A percentile compares a stretch with the other conserved stretches of the same genome.
Conservation (phyloP, 2,113 vertebrate genomes). For the Channa maculata region DNA sequence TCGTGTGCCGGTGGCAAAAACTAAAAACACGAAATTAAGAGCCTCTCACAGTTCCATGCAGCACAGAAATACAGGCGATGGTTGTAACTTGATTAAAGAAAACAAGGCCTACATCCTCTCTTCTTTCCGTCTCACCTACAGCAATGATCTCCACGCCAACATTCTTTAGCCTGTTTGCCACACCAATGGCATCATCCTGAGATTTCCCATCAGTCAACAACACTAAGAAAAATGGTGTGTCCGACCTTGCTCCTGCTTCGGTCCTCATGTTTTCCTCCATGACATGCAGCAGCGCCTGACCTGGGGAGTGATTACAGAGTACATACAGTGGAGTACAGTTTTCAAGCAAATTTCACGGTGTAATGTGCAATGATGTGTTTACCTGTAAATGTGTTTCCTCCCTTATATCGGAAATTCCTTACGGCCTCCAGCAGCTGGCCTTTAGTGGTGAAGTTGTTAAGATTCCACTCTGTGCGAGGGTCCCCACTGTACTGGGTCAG, state of each 20-base stretch:
- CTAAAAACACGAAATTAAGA: neutral
- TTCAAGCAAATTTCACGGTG: neutral
- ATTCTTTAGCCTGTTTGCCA: constrained; percentile 86
- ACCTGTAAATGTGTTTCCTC: constrained; percentile 97
- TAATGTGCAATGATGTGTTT: neutral
- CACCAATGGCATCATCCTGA: constrained; percentile 89
- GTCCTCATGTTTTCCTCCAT: constrained; percentile 88
- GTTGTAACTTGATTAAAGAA: neutral
- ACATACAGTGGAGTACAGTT: neutral
- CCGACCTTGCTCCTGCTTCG: constrained; percentile 82
- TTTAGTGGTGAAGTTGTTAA: constrained; percentile 85
- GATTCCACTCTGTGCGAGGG: constrained; percentile 93
- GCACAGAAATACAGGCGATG: neutral
- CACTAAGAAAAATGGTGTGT: constrained; percentile 84
- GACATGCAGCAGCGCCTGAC: constrained; percentile 91
- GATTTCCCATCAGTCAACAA: constrained; percentile 95
- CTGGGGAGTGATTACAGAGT: constrained; percentile 72
- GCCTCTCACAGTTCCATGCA: neutral
- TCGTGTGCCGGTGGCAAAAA: neutral
- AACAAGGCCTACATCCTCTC: neutral
- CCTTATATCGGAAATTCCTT: constrained; percentile 88
- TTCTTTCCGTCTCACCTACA: constrained; percentile 85
- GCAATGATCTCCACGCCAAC: constrained; percentile 90
- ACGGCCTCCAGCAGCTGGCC: constrained; percentile 88
- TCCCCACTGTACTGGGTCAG: constrained; percentile 95